phyloP scores from a whole-genome alignment of 2,888 invertebrate genomes.

The Erebia ligea region DNA sequence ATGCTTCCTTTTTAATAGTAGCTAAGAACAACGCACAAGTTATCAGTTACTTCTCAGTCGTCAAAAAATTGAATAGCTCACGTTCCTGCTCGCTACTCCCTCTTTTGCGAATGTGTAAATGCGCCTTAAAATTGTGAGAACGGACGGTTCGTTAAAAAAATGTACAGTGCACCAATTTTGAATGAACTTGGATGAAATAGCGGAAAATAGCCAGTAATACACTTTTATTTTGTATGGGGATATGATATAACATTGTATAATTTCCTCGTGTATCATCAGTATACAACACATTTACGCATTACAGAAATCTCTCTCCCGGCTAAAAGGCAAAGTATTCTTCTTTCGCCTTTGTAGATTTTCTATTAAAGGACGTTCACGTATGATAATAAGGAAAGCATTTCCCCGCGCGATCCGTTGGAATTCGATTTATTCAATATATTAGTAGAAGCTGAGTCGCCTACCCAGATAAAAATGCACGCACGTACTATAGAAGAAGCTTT shows the following conservation, averaged over 20 bases:
- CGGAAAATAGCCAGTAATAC: no score
- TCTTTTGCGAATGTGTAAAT: no score
- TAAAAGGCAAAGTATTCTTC: slow-evolving; percentile 24
- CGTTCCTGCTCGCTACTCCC: no score
- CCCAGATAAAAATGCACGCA: slow-evolving; percentile 25
- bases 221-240: neutral
- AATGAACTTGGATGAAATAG: no score
- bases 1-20: no score
- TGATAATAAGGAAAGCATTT: slow-evolving; percentile 52
- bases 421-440: slow-evolving; percentile 62
- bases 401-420: slow-evolving; percentile 53
- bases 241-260: neutral
- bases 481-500: no score
- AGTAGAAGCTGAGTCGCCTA: slow-evolving; percentile 21
- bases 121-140: no score
- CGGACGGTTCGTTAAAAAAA: no score
- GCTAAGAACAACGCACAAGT: no score
- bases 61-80: no score
- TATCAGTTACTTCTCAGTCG: no score
- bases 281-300: slow-evolving; percentile 19
- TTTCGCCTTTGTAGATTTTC: slow-evolving; percentile 31
- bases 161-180: no score
- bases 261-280: neutral
- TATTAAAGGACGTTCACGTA: slow-evolving; percentile 48
- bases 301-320: slow-evolving; percentile 7